Conservation (phyloP, 2,113 vertebrate genomes). For the Nibea albiflora region DNA sequence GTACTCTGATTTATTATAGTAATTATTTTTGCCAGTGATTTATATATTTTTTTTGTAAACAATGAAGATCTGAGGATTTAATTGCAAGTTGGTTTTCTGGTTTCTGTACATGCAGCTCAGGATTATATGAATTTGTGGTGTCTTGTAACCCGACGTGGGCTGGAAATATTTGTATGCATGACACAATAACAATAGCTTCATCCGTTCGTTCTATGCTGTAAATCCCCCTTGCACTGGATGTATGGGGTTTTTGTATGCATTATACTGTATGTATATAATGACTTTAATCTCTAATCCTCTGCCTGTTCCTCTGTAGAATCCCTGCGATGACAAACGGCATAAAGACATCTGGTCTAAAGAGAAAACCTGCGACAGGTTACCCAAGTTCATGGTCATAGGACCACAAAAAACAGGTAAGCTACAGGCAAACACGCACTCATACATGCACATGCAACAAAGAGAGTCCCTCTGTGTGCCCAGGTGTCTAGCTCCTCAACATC, state of each 20-base stretch:
- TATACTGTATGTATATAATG: background rate
- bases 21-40: background rate
- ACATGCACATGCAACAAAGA: conserved; percentile 42
- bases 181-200: background rate
- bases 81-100: background rate
- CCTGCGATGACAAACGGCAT: conserved; percentile 97
- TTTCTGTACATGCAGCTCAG: background rate
- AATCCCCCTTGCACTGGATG: conserved; percentile 13
- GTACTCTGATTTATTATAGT: background rate
- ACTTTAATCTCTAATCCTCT: conserved; percentile 26
- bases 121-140: background rate
- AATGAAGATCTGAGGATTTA: background rate
- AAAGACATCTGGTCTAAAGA: conserved; percentile 99
- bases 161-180: background rate
- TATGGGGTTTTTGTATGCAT: conserved; percentile 16
- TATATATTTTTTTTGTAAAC: background rate
- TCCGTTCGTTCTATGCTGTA: background rate
- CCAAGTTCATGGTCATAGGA: conserved; percentile 95
- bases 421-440: conserved; percentile 32
- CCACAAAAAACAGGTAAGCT: conserved; percentile 94
- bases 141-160: background rate
- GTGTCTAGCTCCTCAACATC: conserved; percentile 57
- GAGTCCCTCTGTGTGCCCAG: conserved; percentile 55
- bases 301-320: conserved; percentile 85
- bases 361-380: conserved; percentile 96